Evolutionary conservation across 1,140 invertebrate genomes (phyloP), one percentile per base, ranked within the genome.

Genomic region (Eriosoma lanigerum): DNA sequence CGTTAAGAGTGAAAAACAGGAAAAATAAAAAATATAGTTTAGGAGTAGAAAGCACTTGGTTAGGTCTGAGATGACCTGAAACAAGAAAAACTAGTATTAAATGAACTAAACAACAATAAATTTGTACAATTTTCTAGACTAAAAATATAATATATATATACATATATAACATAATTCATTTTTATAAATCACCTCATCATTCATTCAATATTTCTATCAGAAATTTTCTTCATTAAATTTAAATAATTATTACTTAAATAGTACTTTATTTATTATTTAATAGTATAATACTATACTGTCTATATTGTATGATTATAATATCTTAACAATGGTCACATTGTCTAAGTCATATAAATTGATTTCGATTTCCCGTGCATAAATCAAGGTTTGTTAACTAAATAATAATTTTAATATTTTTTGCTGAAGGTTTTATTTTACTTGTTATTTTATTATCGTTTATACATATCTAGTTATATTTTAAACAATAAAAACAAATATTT

Each of bases 11-110:
- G 12, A 75, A 75, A 75, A 52, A 52, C 70, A 24, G n/a, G 17
- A 15, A 32, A 75, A 56, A 56, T 38, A 32, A 56, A 73, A 54
- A 3, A 32, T 56, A 38, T 38, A 38, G 32, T 8, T 24, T 17
- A 21, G 29, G 2, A 17, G 21, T 2, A 72, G 50, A 52, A 17
- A 46, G 46, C 17, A 75, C 54, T 75, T 50, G 72, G 44, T 75
- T 56, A 75, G 29, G 54, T 32, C 29, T 26, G 50, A 54, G 29
- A 56, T 56, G 21, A 21, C 52, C 4, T 1, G 50, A 75, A 75
- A 75, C 72, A 38, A 75, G 19, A 56, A 56, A 75, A 75, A 75
- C 50, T 15, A 56, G 29, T 56, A 50, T 75, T 75, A 56, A 75
- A 75, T 75, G 72, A 75, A 75, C 72, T 29, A 19, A n/a, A 75